Conservation (phyloP, 2,113 vertebrate genomes). For the Ailurus styani region DNA sequence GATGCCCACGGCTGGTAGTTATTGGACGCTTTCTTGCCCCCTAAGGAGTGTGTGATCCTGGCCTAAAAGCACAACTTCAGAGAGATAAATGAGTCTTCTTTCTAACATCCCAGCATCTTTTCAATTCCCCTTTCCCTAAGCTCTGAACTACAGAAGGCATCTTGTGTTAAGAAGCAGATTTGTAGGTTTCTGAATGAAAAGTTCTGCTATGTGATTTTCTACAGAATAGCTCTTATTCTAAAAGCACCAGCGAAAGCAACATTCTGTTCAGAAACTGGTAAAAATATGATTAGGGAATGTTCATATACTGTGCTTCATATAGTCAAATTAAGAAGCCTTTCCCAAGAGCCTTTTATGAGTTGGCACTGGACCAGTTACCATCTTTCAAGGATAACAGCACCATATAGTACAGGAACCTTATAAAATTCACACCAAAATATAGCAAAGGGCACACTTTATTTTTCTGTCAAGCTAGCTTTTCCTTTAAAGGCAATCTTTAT, state of each 20-base stretch:
- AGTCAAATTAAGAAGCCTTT: neutral
- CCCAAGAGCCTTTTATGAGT: neutral
- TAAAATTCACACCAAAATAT: neutral
- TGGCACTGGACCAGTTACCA: neutral
- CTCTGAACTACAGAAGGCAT: neutral
- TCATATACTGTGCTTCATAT: neutral
- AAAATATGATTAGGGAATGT: conserved; percentile 23
- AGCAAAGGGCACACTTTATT: neutral
- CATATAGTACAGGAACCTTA: neutral
- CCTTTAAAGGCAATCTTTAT: neutral
- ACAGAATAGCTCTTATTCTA: neutral
- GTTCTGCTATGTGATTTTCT: conserved; percentile 27
- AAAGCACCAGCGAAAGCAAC: neutral
- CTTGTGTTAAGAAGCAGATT: neutral
- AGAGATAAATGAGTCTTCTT: neutral
- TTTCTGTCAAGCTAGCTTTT: neutral
- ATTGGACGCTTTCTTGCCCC: neutral
- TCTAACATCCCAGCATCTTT: neutral
- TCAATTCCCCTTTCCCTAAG: neutral
- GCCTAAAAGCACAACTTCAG: neutral
- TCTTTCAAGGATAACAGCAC: neutral
- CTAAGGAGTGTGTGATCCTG: neutral
- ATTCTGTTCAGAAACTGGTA: conserved; percentile 1
- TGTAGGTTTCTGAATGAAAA: neutral
- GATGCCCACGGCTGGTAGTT: neutral